phyloP scores from a whole-genome alignment of 2,888 invertebrate genomes.

The Drosophila tanythrix region DNA sequence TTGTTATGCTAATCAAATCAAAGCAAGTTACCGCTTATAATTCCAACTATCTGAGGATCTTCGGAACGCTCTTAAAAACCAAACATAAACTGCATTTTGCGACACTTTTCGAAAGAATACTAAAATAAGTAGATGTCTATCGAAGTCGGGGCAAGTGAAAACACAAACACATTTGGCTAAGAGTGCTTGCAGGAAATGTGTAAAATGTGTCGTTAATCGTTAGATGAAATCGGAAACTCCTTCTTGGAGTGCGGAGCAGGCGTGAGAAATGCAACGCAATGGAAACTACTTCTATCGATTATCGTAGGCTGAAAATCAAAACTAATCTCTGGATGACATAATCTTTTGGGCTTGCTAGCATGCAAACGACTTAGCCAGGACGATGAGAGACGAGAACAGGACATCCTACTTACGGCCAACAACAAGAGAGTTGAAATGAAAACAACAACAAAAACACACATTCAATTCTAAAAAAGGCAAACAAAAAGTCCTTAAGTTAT shows the following conservation, averaged over 20 bases:
- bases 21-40: conserved; percentile 67
- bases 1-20: conserved; percentile 65
- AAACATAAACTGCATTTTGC: conserved; percentile 27
- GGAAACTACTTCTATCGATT: conserved; percentile 29
- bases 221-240: conserved; percentile 68
- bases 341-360: conserved; percentile 67
- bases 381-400: conserved; percentile 61
- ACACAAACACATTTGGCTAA: conserved; percentile 62
- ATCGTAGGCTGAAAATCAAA: conserved; percentile 59
- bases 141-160: conserved; percentile 58
- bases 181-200: conserved; percentile 67
- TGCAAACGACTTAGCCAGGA: conserved; percentile 67
- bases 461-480: conserved; percentile 80
- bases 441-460: conserved; percentile 27
- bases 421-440: conserved; percentile 22
- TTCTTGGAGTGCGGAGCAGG: conserved; percentile 39
- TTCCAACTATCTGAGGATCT: conserved; percentile 55
- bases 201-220: conserved; percentile 59
- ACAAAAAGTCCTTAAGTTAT: conserved; percentile 84
- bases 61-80: background rate
- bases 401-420: conserved; percentile 74
- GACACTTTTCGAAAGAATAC: conserved; percentile 61
- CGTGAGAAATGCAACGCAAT: conserved; percentile 79
- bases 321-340: conserved; percentile 72
- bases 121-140: conserved; percentile 51